Evolutionary conservation across 2,888 invertebrate species (phyloP).

Genomic region (Thumatha senex): DNA sequence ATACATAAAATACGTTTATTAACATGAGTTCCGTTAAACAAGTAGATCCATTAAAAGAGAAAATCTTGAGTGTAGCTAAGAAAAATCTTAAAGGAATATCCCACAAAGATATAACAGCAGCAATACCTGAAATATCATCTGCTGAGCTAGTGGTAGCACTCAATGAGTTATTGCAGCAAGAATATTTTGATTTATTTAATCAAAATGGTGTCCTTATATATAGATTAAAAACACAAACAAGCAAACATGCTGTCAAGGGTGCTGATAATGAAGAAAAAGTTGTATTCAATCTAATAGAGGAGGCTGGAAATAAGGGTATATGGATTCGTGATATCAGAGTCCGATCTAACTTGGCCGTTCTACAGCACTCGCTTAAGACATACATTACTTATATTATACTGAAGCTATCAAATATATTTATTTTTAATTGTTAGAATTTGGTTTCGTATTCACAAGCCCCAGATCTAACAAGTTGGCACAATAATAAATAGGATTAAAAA

Average conservation of each 20-base stretch:
- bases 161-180: constrained; percentile 91
- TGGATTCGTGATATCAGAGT: constrained; percentile 98
- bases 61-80: constrained; percentile 88
- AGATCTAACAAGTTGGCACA: too few species aligned
- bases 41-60: constrained; percentile 63
- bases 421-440: too few species aligned
- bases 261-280: constrained; percentile 97
- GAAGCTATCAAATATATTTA: too few species aligned
- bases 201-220: constrained; percentile 85
- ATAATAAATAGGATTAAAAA: too few species aligned
- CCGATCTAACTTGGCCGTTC: constrained; percentile 95
- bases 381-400: too few species aligned
- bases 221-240: constrained; percentile 89
- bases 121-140: constrained; percentile 87
- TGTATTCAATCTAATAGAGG: constrained; percentile 96
- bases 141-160: constrained; percentile 87
- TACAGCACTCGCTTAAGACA: too few species aligned
- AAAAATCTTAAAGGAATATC: constrained; percentile 91
- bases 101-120: constrained; percentile 89
- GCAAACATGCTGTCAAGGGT: constrained; percentile 88
- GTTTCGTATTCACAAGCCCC: too few species aligned
- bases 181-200: constrained; percentile 85
- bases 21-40: constrained; percentile 26
- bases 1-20: too few species aligned
- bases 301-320: constrained; percentile 97